Evolutionary conservation across 2,888 invertebrate species (phyloP).

Genomic region (Amiota minor): DNA sequence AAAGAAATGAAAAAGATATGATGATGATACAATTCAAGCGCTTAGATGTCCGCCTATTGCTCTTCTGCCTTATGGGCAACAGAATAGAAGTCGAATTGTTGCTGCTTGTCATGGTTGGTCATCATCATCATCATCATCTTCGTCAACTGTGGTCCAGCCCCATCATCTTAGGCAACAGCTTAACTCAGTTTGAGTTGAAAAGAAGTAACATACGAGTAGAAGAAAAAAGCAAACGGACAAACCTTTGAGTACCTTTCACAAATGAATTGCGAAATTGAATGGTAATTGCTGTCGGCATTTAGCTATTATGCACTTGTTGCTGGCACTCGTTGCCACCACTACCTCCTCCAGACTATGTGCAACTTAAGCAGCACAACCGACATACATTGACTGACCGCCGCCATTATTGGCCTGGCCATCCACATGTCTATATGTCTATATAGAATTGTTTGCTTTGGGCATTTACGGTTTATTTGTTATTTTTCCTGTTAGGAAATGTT

Average conservation of each 20-base stretch:
- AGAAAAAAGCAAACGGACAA: neutral
- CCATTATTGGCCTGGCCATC: neutral
- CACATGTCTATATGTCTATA: neutral
- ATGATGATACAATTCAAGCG: constrained; percentile 10
- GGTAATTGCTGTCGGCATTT: constrained; percentile 45
- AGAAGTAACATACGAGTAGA: no score
- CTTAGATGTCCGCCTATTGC: constrained; percentile 9
- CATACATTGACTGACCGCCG: neutral
- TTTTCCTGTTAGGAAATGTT: neutral
- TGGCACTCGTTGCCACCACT: neutral
- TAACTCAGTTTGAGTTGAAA: no score
- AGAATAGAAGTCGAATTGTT: constrained; percentile 32
- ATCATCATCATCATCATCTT: constrained; percentile 5
- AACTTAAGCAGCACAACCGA: no score
- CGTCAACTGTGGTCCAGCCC: constrained; percentile 31
- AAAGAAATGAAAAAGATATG: neutral
- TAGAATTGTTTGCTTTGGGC: constrained; percentile 28
- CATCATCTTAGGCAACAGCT: constrained; percentile 13
- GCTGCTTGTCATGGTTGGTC: constrained; percentile 31
- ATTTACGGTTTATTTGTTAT: neutral
- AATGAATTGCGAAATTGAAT: constrained; percentile 45
- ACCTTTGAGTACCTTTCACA: constrained; percentile 36
- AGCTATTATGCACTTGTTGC: constrained; percentile 35
- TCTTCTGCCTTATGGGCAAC: constrained; percentile 1
- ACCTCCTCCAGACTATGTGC: neutral